Conservation (phyloP, 1,140 invertebrate species). For the Zeugodacus cucurbitae region DNA sequence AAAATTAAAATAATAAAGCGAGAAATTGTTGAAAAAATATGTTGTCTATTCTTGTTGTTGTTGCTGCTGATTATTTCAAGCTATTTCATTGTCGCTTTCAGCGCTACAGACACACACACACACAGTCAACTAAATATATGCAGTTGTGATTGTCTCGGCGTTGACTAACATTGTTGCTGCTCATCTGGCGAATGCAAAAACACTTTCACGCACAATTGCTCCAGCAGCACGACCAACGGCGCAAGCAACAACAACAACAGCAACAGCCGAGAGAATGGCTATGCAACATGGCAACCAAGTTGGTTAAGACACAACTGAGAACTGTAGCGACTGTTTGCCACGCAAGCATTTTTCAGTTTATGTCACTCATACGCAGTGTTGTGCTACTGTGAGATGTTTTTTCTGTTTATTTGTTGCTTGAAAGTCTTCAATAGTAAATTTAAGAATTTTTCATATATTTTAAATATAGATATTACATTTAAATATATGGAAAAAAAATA, state of each 20-base stretch:
- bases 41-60: no score
- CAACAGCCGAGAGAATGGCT: neutral
- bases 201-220: constrained; percentile 13
- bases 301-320: no score
- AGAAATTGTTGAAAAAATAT: no score
- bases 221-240: neutral
- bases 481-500: no score
- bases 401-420: no score
- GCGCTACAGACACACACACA: neutral
- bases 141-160: no score
- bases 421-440: no score
- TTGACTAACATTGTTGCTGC: neutral
- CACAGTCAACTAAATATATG: no score
- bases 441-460: no score
- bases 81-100: neutral
- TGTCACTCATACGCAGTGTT: constrained; percentile 1
- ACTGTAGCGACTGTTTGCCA: neutral
- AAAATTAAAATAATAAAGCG: constrained; percentile 13
- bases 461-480: no score
- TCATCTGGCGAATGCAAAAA: neutral
- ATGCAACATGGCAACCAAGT: no score
- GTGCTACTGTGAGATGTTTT: neutral
- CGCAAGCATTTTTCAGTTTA: neutral
- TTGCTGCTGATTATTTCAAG: neutral
- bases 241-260: neutral